Percentiles rank a stretch among this genome's conserved stretches.
phyloP scores from a whole-genome alignment of 2,888 invertebrate species.

The Cantharis lateralis region DNA sequence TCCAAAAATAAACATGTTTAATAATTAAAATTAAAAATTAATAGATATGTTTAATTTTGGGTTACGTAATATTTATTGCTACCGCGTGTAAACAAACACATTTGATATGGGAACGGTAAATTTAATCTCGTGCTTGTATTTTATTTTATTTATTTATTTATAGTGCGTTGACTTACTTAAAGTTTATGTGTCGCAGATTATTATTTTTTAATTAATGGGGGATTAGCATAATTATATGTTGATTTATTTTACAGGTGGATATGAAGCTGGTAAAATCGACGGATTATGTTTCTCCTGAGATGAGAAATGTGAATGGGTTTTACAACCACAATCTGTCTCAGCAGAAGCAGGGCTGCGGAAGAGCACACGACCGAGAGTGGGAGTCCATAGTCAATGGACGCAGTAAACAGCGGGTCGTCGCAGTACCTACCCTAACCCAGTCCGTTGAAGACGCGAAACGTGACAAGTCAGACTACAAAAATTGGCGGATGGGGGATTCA shows the following conservation, averaged over 20 bases:
- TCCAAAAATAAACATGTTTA: neutral
- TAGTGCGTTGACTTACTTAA: neutral
- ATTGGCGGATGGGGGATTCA: constrained; percentile 20
- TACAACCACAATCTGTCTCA: constrained; percentile 44
- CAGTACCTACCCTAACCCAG: constrained; percentile 48
- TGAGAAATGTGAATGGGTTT: constrained; percentile 50
- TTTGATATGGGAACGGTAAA: neutral
- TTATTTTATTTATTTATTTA: neutral
- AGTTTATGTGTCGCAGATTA: neutral
- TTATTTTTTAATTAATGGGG: neutral
- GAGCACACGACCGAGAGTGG: constrained; percentile 43
- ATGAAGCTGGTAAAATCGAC: constrained; percentile 59
- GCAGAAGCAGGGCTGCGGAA: constrained; percentile 40
- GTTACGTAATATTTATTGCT: neutral
- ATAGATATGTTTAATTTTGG: neutral
- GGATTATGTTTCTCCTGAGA: constrained; percentile 54
- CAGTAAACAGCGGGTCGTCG: constrained; percentile 41
- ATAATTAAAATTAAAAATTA: neutral
- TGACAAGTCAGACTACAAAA: constrained; percentile 30
- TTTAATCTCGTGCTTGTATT: neutral
- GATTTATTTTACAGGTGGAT: constrained; percentile 56
- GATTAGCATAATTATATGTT: neutral
- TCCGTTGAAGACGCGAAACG: constrained; percentile 40
- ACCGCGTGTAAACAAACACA: neutral
- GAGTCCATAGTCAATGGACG: constrained; percentile 49